Evolutionary conservation across 2,888 invertebrate species (phyloP), one percentile per base, ranked within the genome.

Genomic region (Drosophila mercatorum): DNA sequence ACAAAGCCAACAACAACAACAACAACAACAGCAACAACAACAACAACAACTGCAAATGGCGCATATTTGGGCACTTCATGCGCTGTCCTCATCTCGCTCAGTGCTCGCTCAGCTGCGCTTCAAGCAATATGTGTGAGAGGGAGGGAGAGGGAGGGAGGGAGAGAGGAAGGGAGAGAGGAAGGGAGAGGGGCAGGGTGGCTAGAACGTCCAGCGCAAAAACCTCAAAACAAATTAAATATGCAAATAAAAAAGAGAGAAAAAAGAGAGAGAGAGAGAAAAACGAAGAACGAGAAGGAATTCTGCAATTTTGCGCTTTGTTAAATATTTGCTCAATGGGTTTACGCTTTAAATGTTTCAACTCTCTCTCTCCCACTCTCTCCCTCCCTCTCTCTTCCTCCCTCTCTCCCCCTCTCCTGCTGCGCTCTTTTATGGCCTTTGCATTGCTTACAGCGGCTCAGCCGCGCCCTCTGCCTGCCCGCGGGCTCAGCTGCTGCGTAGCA

Each of bases 301-400:
- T 73, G 89, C 84, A 86, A 85, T 84, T 84, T 88, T 86, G 86
- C 78, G 88, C 88, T 88, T 84, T 84, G 88, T 84, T 84, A 86
- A 84, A 84, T 84, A 84, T 84, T 84, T 84, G 78, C 86, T 85
- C 83, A 80, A 84, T 83, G 86, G 73, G 75, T 71, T 75, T 77
- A 75, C 61, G 68, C 56, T 28, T 57, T 38, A 38, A 26, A 34
- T 22, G 49, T 46, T 47, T 43, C 22, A 10, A 22, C 34, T 44
- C 14, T 52, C 34, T 44, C 41, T 4, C 12, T 22, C 0, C 0
- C 5, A 2, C 22, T 22, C 1, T 22, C 22, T 22, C 22, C 2
- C 22, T 22, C 22, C 2, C 41, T 4, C 12, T 22, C 34, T 44
- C 10, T 52, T 36, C 41, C 41, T 4, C 12, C n/a, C 28, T 28